Base-by-base conservation (phyloP, 2,797 vertebrate species). In the Echiichthys vipera region DNA sequence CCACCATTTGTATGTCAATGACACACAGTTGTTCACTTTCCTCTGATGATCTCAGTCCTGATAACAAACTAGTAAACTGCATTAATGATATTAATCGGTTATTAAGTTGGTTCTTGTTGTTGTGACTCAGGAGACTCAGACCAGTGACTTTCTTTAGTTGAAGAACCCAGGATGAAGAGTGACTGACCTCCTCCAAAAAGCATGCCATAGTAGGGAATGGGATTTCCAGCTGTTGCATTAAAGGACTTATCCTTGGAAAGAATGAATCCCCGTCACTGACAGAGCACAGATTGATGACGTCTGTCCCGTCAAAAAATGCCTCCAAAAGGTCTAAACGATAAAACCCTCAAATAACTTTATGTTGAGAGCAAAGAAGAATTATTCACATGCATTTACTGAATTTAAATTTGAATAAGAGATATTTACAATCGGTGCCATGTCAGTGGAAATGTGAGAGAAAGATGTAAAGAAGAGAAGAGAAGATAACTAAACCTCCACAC, bases 231-330 rank as follows among this genome's bases (percentile, higher is more conserved):
- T 74, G 63, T 34, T 57, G 27, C 10, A 13, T 53, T 12, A 58
- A 74, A 63, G 32, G 30, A 69, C 24, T 37, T 24, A 62, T 64
- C 13, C 1, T 10, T 22, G 24, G 42, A 56, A 57, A 63, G n/a
- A 29, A 36, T 24, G 0, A 61, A 46, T n/a, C 5, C 39, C 5
- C 0, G 17, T 45, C 39, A 39, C 63, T 17, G 73, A 80, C 76
- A 67, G 2, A 2, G 69, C 71, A 83, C 82, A 88, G 80, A 83
- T 2, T 50, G 51, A 40, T 3, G 0, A 74, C 71, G 74, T 65
- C 50, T 54, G 40, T 37, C 43, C 32, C 20, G 40, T 63, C 18
- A 78, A 61, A 57, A 51, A 39, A 2, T 56, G 18, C 6, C 2
- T 32, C n/a, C 0, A 32, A 18, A 72, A 54, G 11, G 58, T 34